Percentiles rank a stretch among this genome's conserved stretches.
phyloP scores from a whole-genome alignment of 1,140 invertebrate genomes.

The Hyposmocoma kahamanoa region DNA sequence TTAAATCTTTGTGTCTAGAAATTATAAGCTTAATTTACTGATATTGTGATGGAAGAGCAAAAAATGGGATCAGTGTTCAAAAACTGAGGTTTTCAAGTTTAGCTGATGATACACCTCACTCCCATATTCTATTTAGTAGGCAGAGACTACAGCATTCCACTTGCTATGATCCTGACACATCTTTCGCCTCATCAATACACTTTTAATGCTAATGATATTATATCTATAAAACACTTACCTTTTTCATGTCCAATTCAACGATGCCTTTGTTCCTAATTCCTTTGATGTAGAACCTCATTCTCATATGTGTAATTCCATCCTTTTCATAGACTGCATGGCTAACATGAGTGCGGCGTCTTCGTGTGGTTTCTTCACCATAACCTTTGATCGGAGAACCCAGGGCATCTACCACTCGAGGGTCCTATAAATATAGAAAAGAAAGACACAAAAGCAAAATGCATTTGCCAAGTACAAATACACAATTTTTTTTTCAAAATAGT shows the following conservation, averaged over 20 bases:
- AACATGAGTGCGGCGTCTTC: conserved; percentile 82
- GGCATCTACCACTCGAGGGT: conserved; percentile 81
- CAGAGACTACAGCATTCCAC: no score
- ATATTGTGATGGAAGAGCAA: no score
- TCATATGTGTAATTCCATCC: conserved; percentile 84
- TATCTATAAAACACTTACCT: conserved; percentile 74
- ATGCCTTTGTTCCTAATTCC: conserved; percentile 86
- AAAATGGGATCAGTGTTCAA: no score
- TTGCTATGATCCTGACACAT: no score
- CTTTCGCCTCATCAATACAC: no score
- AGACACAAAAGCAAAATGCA: conserved; percentile 7
- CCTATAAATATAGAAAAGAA: no score
- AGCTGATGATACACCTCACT: no score
- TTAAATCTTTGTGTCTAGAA: no score
- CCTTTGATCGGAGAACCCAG: conserved; percentile 91
- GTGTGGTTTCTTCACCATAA: conserved; percentile 87
- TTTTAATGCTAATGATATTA: no score
- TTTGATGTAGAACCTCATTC: conserved; percentile 93
- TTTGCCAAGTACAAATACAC: neutral
- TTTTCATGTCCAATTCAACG: conserved; percentile 88
- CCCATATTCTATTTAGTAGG: no score
- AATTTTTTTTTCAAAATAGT: neutral
- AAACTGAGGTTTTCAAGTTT: no score
- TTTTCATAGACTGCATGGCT: conserved; percentile 84
- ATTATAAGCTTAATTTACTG: no score